Base-by-base conservation (phyloP, 2,888 invertebrate species). In the Ditylenchus weischeri region DNA sequence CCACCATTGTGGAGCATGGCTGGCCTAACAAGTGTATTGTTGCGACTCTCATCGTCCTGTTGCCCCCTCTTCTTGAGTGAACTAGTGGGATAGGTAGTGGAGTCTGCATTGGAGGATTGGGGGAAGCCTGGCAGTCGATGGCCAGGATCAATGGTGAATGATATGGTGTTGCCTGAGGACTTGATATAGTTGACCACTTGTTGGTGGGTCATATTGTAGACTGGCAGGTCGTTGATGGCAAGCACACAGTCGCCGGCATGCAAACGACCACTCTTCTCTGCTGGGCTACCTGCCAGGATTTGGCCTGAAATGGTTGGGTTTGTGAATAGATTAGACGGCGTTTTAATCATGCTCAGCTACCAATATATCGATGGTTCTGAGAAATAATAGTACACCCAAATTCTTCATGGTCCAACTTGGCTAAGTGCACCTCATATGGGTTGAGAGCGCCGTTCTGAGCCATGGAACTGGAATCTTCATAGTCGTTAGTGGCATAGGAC, bases 381-480 rank as follows among this genome's bases (percentile, higher is more conserved):
- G 95, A 94, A 78, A 96, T 95, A 76, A 98, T 94, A 60, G 96
- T 95, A 85, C 98, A 98, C 15, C 98, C 98, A 84, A 98, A 98
- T 6, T 96, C 96, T 85, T 98, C 96, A 74, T 90, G 91, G 81
- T 94, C 93, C 83, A 89, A 89, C 62, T 94, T 87, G 70, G 90
- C 90, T 0, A 96, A 91, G 0, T 91, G 90, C 6, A 96, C 92
- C 85, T 95, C 93, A 81, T 93, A 93, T 0, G 93, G 92, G n/a
- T n/a, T n/a, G 82, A 38, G 7, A 38, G 84, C 43, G 36, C 35
- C 23, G 48, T 38, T n/a, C 23, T 38, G 38, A 38, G 38, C 38
- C 7, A 38, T 38, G 38, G 71, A 47, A 15, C 29, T 57, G 13
- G 51, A 58, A 23, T 49, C 49, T 19, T 36, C 63, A 38, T 68